A percentile compares a stretch with the other conserved stretches of the same genome.
phyloP scores from a whole-genome alignment of 2,888 invertebrate species.

The Scaptomyza polygonia region DNA sequence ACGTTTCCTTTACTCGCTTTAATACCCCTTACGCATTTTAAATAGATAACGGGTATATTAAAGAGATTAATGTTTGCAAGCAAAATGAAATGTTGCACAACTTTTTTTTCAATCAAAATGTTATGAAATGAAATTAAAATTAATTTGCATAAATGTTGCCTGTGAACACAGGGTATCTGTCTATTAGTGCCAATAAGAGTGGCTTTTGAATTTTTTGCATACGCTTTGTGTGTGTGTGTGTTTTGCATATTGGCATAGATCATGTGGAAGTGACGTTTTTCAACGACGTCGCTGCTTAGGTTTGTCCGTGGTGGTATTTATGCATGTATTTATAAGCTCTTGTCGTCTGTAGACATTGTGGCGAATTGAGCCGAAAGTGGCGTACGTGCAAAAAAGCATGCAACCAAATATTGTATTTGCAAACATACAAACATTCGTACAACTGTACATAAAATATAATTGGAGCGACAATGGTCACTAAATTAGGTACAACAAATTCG shows the following conservation, averaged over 20 bases:
- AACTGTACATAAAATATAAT: conserved; percentile 31
- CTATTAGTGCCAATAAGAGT: background rate
- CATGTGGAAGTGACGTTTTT: conserved; percentile 15
- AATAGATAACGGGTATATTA: background rate
- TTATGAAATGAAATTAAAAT: too few species aligned
- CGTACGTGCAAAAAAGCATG: conserved; percentile 84
- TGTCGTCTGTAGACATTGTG: conserved; percentile 36
- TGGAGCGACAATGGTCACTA: conserved; percentile 44
- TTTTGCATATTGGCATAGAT: conserved; percentile 50
- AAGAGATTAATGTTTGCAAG: background rate
- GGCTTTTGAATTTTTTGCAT: conserved; percentile 5
- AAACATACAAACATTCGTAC: conserved; percentile 25
- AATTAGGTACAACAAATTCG: conserved; percentile 30
- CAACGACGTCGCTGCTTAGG: conserved; percentile 8
- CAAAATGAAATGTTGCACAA: background rate
- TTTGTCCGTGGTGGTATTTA: conserved; percentile 12
- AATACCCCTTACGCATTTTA: background rate
- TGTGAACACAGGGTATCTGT: background rate
- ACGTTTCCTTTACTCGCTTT: conserved; percentile 2
- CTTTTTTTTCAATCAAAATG: too few species aligned
- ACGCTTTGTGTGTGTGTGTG: conserved; percentile 7
- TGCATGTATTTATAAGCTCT: conserved; percentile 5
- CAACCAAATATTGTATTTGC: conserved; percentile 63
- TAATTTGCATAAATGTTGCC: background rate
- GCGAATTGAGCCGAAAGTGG: conserved; percentile 69